Evolutionary conservation across 2,888 invertebrate species (phyloP), one percentile per base, ranked within the genome.

Genomic region (Lepeophtheirus nordmannii): DNA sequence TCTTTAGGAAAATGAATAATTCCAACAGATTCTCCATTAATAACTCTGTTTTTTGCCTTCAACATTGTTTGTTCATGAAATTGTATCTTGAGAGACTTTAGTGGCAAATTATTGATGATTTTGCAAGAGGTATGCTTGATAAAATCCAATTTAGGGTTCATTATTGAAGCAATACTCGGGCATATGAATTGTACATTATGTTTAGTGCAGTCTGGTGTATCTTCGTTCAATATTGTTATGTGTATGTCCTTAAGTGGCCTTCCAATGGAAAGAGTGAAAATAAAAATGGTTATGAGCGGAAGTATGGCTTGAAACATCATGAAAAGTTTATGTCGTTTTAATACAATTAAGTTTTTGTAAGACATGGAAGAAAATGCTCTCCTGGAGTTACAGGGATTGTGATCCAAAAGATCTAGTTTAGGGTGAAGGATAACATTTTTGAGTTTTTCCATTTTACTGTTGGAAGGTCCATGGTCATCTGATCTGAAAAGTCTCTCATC

Each of bases 241-340:
- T 22, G 17, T 30, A 60, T 23, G 38, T 38, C 60, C 12, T 37
- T 23, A 10, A 60, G 38, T 17, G 60, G 23, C n/a, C 60, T 22
- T n/a, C 60, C 60, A 22, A 60, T 60, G 60, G 37, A 60, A 12
- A 22, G 11, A 23, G 30, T 23, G 38, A 60, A 60, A 17, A 60
- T 60, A 10, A 60, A 14, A 14, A 37, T 10, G 17, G 60, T 60
- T 14, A 60, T 1, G 17, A 60, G 60, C 30, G 60, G 60, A 10
- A 60, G 23, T 23, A 60, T 60, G 37, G 60, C 60, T 60, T 60
- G 60, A 23, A 60, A 60, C 11, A 23, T 22, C 57, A 57, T 22
- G 22, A 57, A 23, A n/a, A 57, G 22, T 22, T 23, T 60, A 22
- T 60, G 60, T 14, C 60, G 30, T 37, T 60, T 23, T 10, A 60